phyloP scores from a whole-genome alignment of 1,140 invertebrate species.

The Aphis craccivora region DNA sequence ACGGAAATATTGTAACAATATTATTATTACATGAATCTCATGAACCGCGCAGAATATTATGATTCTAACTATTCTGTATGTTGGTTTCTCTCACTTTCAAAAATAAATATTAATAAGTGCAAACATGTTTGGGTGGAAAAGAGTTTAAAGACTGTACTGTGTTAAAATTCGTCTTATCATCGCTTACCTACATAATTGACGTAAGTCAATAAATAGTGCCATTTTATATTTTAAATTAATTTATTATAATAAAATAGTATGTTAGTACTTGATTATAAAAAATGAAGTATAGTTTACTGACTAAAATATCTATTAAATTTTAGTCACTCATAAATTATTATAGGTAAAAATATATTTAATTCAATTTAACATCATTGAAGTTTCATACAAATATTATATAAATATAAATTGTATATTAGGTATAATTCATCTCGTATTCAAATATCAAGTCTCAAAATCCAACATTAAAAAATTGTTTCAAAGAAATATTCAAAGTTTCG shows the following conservation, averaged over 20 bases:
- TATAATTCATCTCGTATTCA: not conserved
- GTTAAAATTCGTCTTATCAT: not conserved
- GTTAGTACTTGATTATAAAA: not conserved
- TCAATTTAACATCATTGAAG: not conserved
- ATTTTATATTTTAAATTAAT: not conserved
- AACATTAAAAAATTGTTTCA: not conserved
- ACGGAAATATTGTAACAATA: not conserved
- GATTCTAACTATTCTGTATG: not conserved
- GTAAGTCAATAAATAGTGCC: not conserved
- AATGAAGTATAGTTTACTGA: not conserved
- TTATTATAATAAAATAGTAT: no score
- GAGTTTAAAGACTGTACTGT: not conserved
- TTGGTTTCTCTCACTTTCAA: not conserved
- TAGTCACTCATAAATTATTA: not conserved
- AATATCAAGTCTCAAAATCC: not conserved
- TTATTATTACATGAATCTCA: not conserved
- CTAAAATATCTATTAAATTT: not conserved
- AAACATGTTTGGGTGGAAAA: not conserved
- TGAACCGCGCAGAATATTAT: not conserved
- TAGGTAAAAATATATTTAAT: no score
- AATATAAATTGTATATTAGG: not conserved
- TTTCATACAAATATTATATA: not conserved
- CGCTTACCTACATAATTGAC: no score
- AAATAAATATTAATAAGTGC: not conserved
- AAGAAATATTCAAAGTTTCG: not conserved